phyloP scores from a whole-genome alignment of 2,113 vertebrate species.

The Spilogale gracilis region DNA sequence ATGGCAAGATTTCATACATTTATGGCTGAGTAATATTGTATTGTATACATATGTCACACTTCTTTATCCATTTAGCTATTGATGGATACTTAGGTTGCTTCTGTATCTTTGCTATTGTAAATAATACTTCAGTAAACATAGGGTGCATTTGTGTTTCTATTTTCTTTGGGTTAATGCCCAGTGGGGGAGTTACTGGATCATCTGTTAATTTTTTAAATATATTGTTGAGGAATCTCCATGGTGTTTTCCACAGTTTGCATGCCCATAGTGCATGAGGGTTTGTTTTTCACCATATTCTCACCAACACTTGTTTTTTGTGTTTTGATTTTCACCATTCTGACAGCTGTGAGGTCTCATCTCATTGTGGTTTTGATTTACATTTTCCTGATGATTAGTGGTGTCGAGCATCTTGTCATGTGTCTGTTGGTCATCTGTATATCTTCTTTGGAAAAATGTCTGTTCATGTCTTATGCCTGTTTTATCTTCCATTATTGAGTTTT shows the following conservation, averaged over 20 bases:
- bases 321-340: neutral
- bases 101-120: neutral
- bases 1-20: neutral
- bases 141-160: neutral
- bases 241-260: neutral
- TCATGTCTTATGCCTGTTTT: neutral
- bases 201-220: neutral
- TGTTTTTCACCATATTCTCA: neutral
- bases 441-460: neutral
- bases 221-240: neutral
- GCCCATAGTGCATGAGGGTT: neutral
- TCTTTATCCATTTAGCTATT: neutral
- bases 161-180: neutral
- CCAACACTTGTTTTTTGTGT: neutral
- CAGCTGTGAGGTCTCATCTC: neutral
- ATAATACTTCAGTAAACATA: neutral
- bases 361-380: neutral
- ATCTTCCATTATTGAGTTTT: neutral
- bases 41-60: neutral
- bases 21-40: neutral
- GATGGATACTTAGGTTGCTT: neutral
- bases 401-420: neutral
- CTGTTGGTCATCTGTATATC: neutral
- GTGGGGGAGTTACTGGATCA: neutral
- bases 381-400: neutral